Evolutionary conservation across 2,888 invertebrate genomes (phyloP).

Genomic region (Ophioninae sp.): DNA sequence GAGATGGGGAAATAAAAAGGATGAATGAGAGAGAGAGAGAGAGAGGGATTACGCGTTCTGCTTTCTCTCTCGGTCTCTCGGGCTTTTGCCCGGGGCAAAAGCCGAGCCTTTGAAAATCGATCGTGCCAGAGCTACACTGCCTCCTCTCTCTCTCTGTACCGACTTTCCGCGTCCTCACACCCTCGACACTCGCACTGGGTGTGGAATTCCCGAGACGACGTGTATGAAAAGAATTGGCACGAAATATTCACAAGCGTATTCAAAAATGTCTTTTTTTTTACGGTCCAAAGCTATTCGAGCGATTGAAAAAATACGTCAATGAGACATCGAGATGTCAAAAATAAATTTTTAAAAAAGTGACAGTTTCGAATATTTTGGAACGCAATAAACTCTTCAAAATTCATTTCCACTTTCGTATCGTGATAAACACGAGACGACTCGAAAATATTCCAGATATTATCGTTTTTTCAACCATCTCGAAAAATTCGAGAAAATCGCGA

Average conservation of each 20-base stretch:
- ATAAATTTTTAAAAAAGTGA: not conserved
- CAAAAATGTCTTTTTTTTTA: not conserved
- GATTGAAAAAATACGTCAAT: not conserved
- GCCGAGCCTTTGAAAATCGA: slow-evolving; percentile 63
- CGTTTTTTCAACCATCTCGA: no score
- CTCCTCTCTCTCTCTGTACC: slow-evolving; percentile 25
- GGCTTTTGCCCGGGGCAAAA: slow-evolving; percentile 58
- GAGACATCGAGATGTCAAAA: not conserved
- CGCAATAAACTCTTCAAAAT: no score
- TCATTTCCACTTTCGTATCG: no score
- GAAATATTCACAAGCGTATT: slow-evolving; percentile 12
- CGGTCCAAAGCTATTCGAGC: not conserved
- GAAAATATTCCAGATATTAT: no score
- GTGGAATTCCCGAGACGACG: slow-evolving; percentile 54
- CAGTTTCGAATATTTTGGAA: no score
- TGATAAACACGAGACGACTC: no score
- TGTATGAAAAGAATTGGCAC: slow-evolving; percentile 16
- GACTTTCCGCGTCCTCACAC: slow-evolving; percentile 31
- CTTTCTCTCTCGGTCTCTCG: slow-evolving; percentile 12
- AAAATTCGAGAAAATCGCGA: no score
- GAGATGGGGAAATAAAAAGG: not conserved
- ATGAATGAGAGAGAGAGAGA: not conserved
- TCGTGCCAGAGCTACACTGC: slow-evolving; percentile 49
- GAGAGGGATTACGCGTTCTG: slow-evolving; percentile 8
- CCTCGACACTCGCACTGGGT: slow-evolving; percentile 33